Base-by-base conservation (phyloP, 2,113 vertebrate genomes). In the Thymallus thymallus region DNA sequence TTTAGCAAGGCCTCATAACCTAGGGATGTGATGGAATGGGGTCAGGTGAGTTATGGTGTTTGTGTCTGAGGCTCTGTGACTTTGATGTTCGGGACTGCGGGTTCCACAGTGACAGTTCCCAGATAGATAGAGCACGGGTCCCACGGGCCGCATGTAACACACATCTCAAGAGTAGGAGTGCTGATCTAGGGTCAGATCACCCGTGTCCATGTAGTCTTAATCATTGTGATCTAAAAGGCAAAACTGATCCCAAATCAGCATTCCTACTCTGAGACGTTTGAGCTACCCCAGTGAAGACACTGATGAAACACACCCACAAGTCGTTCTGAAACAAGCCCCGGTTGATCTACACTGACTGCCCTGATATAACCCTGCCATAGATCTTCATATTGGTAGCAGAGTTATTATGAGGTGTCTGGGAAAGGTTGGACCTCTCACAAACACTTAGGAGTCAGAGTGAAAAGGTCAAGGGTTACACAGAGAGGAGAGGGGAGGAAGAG, bases 21-120 rank as follows among this genome's bases (percentile, higher is more conserved):
- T 75, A 73, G 71, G 73, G 79, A 45, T 61, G 48, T 82, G 78
- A 88, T 82, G 81, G 82, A 88, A 87, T 87, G 80, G 68, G 86
- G 86, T 84, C 87, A 81, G 56, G 76, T 51, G 76, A 80, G 81
- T 82, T 87, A 84, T 74, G 73, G 5, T 64, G 68, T 71, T 83
- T 76, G 83, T 81, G 76, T 80, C 69, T 83, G 76, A 75, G 69
- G 79, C 45, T 14, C 73, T 78, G 24, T 29, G 63, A 46, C 75
- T 85, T 85, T 86, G 70, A 86, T 82, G 80, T 81, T 71, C 56
- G 64, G 68, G 55, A 76, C 3, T 12, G 60, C 62, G 41, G 66
- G 68, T 74, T 74, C 60, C 20, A 26, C 35, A 35, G 35, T 6
- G 35, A 35, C 2, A 35, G 35, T 35, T 35, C 35, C 35, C 35